Percentiles rank a stretch among this genome's conserved stretches.
phyloP scores from a whole-genome alignment of 2,113 vertebrate species.

The Turdus rufiventris region DNA sequence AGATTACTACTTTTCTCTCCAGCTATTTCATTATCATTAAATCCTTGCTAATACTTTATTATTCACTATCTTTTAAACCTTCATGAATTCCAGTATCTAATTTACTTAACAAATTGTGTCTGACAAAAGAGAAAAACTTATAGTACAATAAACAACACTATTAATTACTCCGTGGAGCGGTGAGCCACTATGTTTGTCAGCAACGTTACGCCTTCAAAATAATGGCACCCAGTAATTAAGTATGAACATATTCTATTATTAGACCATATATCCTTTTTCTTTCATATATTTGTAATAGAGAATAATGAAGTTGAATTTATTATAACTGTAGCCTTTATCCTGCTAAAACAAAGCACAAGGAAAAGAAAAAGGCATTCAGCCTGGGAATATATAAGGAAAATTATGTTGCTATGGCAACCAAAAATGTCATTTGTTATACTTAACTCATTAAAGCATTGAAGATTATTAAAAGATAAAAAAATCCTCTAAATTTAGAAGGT shows the following conservation, averaged over 20 bases:
- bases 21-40: conserved; percentile 69
- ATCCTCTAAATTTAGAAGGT: background rate
- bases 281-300: conserved; percentile 43
- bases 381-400: conserved; percentile 14
- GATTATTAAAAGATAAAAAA: background rate
- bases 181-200: conserved; percentile 32
- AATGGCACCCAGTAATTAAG: conserved; percentile 55
- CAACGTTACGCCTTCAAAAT: conserved; percentile 39
- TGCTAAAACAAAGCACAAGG: conserved; percentile 51
- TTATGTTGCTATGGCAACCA: conserved; percentile 55
- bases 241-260: conserved; percentile 52
- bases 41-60: conserved; percentile 67
- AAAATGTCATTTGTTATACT: conserved; percentile 41
- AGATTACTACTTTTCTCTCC: conserved; percentile 40
- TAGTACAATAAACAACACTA: conserved; percentile 58
- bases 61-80: conserved; percentile 56
- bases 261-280: conserved; percentile 1
- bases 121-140: conserved; percentile 62
- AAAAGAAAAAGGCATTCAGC: background rate
- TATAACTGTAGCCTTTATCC: background rate
- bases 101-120: conserved; percentile 69
- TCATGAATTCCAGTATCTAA: conserved; percentile 59
- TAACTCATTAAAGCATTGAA: conserved; percentile 35
- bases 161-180: conserved; percentile 57
- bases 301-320: conserved; percentile 34